Conservation (phyloP, 2,113 vertebrate genomes). For the Xiphophorus couchianus region DNA sequence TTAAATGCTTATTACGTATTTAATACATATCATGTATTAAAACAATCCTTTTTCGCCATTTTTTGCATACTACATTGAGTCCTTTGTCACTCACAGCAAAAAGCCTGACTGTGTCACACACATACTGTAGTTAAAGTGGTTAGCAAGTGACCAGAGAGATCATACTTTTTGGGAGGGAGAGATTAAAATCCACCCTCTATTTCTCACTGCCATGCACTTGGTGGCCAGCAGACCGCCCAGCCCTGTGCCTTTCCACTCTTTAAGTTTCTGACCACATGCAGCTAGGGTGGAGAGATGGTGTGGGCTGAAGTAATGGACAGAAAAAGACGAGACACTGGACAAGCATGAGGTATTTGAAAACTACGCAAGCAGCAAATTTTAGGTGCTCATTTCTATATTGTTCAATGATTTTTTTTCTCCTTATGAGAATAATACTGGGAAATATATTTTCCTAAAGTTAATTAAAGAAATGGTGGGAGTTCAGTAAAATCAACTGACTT, state of each 20-base stretch:
- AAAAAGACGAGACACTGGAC: slow-evolving; percentile 19
- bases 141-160: slow-evolving; percentile 46
- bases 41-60: background rate
- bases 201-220: slow-evolving; percentile 24
- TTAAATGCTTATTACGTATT: too few species aligned
- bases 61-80: background rate
- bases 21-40: background rate
- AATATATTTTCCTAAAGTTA: slow-evolving; percentile 15
- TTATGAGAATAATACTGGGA: background rate
- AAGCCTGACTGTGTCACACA: background rate
- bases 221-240: slow-evolving; percentile 43
- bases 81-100: background rate
- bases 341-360: slow-evolving; percentile 15
- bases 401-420: background rate
- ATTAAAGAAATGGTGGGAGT: slow-evolving; percentile 9
- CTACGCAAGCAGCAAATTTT: background rate
- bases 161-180: slow-evolving; percentile 39
- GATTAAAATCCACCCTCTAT: slow-evolving; percentile 41
- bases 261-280: slow-evolving; percentile 53
- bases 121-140: slow-evolving; percentile 59
- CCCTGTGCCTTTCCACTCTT: slow-evolving; percentile 28
- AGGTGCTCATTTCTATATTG: slow-evolving; percentile 2
- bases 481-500: background rate
- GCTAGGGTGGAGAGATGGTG: slow-evolving; percentile 47
- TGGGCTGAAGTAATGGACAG: slow-evolving; percentile 27